phyloP scores from a whole-genome alignment of 2,113 vertebrate species.

The Orientallactaga bullata region DNA sequence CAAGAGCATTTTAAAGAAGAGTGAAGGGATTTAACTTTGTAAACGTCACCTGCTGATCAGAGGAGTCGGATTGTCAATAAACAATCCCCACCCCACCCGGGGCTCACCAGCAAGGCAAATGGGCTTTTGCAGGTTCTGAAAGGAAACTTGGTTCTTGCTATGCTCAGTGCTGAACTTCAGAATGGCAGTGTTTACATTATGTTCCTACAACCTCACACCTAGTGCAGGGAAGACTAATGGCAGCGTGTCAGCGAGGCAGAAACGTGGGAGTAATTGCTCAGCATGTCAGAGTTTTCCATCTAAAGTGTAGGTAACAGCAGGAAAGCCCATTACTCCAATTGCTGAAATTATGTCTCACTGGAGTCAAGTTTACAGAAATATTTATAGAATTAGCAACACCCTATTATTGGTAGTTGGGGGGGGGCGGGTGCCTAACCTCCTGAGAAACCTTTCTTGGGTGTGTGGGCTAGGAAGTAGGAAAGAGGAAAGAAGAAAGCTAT shows the following conservation, averaged over 20 bases:
- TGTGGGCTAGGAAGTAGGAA: neutral
- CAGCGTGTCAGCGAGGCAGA: constrained; percentile 37
- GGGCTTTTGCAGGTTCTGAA: neutral
- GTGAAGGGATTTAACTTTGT: constrained; percentile 43
- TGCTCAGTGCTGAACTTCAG: constrained; percentile 48
- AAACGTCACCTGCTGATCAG: constrained; percentile 48
- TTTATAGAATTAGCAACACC: constrained; percentile 69
- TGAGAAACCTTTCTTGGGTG: constrained; percentile 32
- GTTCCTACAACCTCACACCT: constrained; percentile 62
- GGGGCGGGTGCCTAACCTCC: constrained; percentile 71
- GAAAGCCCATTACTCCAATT: constrained; percentile 64
- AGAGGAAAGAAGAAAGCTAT: neutral
- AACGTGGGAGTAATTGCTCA: constrained; percentile 61
- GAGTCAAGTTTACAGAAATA: constrained; percentile 73
- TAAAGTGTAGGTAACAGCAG: constrained; percentile 21
- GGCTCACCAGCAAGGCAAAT: constrained; percentile 43
- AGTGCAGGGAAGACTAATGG: constrained; percentile 32
- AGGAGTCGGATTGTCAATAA: constrained; percentile 59
- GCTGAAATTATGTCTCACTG: constrained; percentile 51
- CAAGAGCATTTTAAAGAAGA: neutral
- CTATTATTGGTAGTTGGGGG: constrained; percentile 49
- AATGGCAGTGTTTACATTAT: neutral
- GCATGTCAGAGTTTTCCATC: constrained; percentile 42
- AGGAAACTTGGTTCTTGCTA: constrained; percentile 26
- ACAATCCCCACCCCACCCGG: constrained; percentile 59